Base-by-base conservation (phyloP, 2,888 invertebrate genomes). In the Hemicrepidius hirtus region DNA sequence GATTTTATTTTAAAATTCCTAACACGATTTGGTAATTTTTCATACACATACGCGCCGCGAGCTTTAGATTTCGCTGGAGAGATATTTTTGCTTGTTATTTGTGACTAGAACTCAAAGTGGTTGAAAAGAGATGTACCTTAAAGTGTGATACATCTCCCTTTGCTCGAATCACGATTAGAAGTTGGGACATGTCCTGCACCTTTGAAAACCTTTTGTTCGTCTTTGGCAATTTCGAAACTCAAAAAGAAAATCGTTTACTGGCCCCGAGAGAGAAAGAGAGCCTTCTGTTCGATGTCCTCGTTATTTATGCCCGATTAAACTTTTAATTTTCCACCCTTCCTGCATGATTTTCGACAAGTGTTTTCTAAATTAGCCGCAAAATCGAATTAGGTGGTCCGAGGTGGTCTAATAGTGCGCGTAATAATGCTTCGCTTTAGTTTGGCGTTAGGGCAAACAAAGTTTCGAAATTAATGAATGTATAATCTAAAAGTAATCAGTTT, bases 1-100 rank as follows among this genome's bases (percentile, higher is more conserved):
- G 66, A 46, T 66, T 66, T 59, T 59, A 53, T 69, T 69, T 70
- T 53, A 63, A 71, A 72, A 72, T 72, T 72, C 71, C 32, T 3
- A 18, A 37, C 67, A 55, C 67, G 63, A 18, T 35, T 21, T 16
- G 0, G 71, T 63, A 35, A 72, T 72, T 72, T 72, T 72, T 72
- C 68, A 63, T 67, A 55, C 57, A 28, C 67, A 67, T 44, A 68
- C 60, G 66, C 44, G 46, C 24, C 46, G 37, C 32, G 16, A n/a
- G 66, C 69, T 64, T 70, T 35, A 59, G 57, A 65, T 70, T 55
- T 63, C 32, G 41, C 46, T 21, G 32, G 46, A 18, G 16, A 55
- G 63, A 57, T 37, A 65, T 57, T 53, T 55, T 46, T 64, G 70
- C 37, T 37, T 49, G 63, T 55, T 69, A 59, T 68, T 59, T 68